Evolutionary conservation across 2,888 invertebrate genomes (phyloP), one percentile per base, ranked within the genome.

Genomic region (Aporophyla nigra): DNA sequence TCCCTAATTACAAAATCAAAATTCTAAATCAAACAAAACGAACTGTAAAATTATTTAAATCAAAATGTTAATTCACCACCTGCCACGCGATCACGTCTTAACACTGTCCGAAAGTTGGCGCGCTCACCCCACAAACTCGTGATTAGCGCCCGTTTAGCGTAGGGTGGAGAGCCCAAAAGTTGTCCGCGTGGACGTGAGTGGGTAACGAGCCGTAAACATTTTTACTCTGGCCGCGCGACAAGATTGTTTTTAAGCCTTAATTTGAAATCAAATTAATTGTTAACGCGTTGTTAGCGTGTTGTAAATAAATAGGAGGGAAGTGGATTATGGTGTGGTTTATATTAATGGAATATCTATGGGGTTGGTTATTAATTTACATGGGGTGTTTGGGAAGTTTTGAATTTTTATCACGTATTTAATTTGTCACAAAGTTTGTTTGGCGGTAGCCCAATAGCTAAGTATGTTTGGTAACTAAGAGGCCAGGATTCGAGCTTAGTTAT

Each of bases 151-250:
- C 75, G 62, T 75, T 84, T 83, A 85, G 80, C 72, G 80, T 72
- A 76, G 83, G 87, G 78, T 80, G 73, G 70, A 82, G 75, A 75
- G 61, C 83, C 91, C 89, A 51, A 90, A 92, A 92, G 89, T 92
- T 92, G 87, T 76, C 86, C 83, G 62, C 73, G 71, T 73, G 85
- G 86, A 90, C 91, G 92, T 90, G 91, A 87, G 86, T 76, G 86
- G 80, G 80, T 90, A 91, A 91, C 90, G 89, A 91, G 86, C 87
- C 87, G 89, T 87, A 88, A 86, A 88, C 87, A 90, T 91, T 92
- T 91, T 91, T 91, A 80, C 70, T 88, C 86, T 65, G 82, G 78
- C 82, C 76, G 73, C 67, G 76, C 78, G 83, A 89, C 87, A 88
- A 89, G 86, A 88, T 87, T 88, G 88, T 88, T 90, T 90, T 86